Evolutionary conservation across 2,888 invertebrate species (phyloP), one percentile per base, ranked within the genome.

Genomic region (Epistrophe grossulariae): DNA sequence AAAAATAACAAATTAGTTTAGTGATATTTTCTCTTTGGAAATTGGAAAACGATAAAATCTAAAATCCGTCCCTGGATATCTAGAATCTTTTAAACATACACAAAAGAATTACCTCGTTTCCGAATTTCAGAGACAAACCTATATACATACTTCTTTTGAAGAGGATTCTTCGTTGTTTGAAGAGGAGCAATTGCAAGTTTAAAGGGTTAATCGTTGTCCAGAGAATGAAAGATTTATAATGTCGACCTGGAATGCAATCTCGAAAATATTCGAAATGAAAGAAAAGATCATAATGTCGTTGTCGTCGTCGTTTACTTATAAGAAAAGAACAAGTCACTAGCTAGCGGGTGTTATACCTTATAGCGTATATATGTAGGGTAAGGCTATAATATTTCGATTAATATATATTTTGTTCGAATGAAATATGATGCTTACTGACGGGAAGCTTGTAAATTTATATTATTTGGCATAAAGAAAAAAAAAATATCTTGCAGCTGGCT

Each of bases 161-260:
- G 28, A 50, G 8, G 35, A 50, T 15, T 66, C 35, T 38, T n/a
- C 35, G 0, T 38, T 68, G 0, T 38, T 68, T 50, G 19, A 17
- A 4, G 3, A 35, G 13, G n/a, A 57, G 28, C 55, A 55, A 35
- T 15, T 57, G 17, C 15, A 15, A 72, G 70, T 71, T 84, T 76
- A 74, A 79, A 76, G 79, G 84, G 79, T 79, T 79, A 79, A 84
- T 71, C 76, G 74, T 52, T 59, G 48, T 31, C 60, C 52, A 43
- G 70, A 62, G 48, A 52, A 43, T 24, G 64, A 59, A 62, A 40
- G 40, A 62, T 64, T 35, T 17, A 43, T 43, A 55, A 28, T 45
- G 6, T 11, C 28, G 70, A 24, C 55, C 62, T 62, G 76, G 76
- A 77, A 77, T 77, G 60, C 62, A 50, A 52, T 40, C 50, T 50